Percentiles rank a stretch among this genome's conserved stretches.
phyloP scores from a whole-genome alignment of 2,113 vertebrate genomes.

The Chamaetylas fuelleborni region DNA sequence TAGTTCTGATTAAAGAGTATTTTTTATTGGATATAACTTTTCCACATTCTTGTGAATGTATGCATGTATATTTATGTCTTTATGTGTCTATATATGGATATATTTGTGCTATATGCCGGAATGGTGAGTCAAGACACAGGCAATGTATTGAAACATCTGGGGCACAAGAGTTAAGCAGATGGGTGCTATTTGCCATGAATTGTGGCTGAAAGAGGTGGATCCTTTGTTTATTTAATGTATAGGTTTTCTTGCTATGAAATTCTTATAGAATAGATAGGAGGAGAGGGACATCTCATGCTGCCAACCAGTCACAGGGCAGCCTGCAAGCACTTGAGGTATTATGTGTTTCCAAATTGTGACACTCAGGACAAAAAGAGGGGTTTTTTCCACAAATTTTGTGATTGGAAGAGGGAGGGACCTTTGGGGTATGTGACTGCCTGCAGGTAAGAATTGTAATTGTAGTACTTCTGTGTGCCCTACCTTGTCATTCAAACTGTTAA shows the following conservation, averaged over 20 bases:
- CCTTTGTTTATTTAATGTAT: neutral
- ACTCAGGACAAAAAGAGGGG: neutral
- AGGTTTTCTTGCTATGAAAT: neutral
- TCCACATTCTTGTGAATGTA: neutral
- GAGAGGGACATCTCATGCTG: fast-evolving
- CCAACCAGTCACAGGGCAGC: neutral
- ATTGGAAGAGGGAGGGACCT: neutral
- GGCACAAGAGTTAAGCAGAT: neutral
- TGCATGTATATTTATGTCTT: neutral
- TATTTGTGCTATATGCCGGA: neutral
- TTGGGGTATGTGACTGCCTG: no score
- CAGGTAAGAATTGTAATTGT: neutral
- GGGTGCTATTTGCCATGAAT: neutral
- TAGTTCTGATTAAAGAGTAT: neutral
- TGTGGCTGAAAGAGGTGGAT: neutral
- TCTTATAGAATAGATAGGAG: neutral
- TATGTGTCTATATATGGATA: neutral
- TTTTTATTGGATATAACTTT: neutral
- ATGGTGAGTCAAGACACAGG: neutral
- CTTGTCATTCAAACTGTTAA: neutral
- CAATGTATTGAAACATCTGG: neutral
- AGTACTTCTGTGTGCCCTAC: neutral
- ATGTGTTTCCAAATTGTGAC: neutral
- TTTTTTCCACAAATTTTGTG: neutral
- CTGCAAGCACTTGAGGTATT: neutral